Conservation (phyloP, 2,888 invertebrate genomes). For the Troides aeacus region DNA sequence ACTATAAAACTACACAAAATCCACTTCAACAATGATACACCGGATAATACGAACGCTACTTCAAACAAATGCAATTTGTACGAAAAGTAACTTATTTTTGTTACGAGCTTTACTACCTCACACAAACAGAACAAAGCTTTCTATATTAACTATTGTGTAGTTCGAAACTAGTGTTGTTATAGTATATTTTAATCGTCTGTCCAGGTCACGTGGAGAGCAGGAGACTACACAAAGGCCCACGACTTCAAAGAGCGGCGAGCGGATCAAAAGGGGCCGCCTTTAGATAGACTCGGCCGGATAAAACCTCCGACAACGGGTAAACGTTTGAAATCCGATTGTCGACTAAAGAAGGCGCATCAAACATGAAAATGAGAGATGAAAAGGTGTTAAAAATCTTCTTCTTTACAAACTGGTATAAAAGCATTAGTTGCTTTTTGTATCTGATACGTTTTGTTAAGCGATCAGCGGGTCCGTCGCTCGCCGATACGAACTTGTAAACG, state of each 20-base stretch:
- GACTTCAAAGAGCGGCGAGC: slow-evolving; percentile 46
- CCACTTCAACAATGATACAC: too few species aligned
- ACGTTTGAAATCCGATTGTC: slow-evolving; percentile 70
- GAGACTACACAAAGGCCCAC: slow-evolving; percentile 55
- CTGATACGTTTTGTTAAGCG: slow-evolving; percentile 30
- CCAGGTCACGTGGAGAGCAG: slow-evolving; percentile 49
- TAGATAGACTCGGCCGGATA: slow-evolving; percentile 60
- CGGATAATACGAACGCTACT: too few species aligned
- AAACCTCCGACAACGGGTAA: slow-evolving; percentile 56
- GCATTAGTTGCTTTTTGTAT: slow-evolving; percentile 31
- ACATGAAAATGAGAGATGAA: slow-evolving; percentile 43
- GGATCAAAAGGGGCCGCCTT: slow-evolving; percentile 59
- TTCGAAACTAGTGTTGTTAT: slow-evolving; percentile 47
- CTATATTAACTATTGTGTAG: slow-evolving; percentile 29
- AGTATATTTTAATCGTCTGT: slow-evolving; percentile 55
- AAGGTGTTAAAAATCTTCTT: slow-evolving; percentile 51
- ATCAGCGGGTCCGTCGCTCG: slow-evolving; percentile 17
- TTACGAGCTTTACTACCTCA: not conserved
- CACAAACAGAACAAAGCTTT: slow-evolving; percentile 23
- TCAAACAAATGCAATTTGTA: too few species aligned
- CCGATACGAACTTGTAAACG: not conserved
- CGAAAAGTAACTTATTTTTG: not conserved
- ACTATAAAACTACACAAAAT: not conserved
- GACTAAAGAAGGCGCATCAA: slow-evolving; percentile 54
- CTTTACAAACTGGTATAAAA: slow-evolving; percentile 37